phyloP scores from a whole-genome alignment of 2,113 vertebrate genomes.

The Ariopsis seemanni region DNA sequence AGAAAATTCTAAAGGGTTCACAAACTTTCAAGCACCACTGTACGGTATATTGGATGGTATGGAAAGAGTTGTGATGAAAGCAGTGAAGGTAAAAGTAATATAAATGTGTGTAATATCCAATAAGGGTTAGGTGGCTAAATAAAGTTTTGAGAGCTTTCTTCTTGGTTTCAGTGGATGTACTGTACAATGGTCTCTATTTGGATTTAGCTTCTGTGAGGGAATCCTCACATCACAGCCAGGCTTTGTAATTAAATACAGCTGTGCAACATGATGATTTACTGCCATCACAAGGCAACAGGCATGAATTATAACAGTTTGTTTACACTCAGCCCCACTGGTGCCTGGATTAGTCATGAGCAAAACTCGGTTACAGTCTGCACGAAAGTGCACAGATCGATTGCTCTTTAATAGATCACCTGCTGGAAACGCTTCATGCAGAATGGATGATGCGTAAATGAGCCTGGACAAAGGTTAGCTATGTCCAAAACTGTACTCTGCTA shows the following conservation, averaged over 20 bases:
- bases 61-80: not conserved
- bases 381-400: constrained; percentile 1
- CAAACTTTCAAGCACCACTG: too few relatives aligned
- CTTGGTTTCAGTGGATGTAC: not conserved
- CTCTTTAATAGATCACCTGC: constrained; percentile 18
- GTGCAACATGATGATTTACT: constrained; percentile 20
- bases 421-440: not conserved
- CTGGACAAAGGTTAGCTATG: not conserved
- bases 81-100: not conserved
- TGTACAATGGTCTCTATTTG: not conserved
- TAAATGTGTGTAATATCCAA: not conserved
- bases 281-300: not conserved
- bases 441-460: not conserved
- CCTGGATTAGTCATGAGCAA: not conserved
- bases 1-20: too few relatives aligned
- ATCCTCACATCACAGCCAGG: constrained; percentile 5
- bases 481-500: not conserved
- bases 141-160: not conserved
- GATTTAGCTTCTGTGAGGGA: not conserved
- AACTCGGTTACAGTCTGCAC: not conserved
- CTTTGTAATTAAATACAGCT: constrained; percentile 21
- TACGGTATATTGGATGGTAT: too few relatives aligned
- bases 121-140: too few relatives aligned
- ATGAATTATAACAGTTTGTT: not conserved
- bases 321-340: constrained; percentile 3